Percentiles rank a stretch among this genome's conserved stretches.
Conservation (phyloP, 2,888 invertebrate genomes). For the Ophioninae sp. region DNA sequence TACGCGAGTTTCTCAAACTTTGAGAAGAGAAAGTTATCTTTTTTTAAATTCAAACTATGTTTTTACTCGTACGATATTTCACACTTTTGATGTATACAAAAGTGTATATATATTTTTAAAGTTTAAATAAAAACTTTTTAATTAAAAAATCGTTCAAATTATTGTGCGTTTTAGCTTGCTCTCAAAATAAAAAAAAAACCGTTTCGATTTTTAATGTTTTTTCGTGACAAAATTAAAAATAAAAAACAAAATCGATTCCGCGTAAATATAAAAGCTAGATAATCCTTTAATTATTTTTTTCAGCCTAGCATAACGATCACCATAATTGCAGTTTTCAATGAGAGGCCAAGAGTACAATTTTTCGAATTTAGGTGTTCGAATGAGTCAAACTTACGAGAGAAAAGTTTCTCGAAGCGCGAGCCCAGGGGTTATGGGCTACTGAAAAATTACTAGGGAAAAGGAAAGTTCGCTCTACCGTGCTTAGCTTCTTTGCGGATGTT, state of each 20-base stretch:
- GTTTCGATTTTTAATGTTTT: not conserved
- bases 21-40: too few species aligned
- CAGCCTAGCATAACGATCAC: not conserved
- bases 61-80: too few species aligned
- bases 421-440: conserved; percentile 10
- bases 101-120: too few species aligned
- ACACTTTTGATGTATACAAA: too few species aligned
- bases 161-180: too few species aligned
- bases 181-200: not conserved
- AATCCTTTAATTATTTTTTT: not conserved
- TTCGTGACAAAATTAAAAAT: not conserved
- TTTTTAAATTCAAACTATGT: too few species aligned
- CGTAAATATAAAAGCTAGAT: not conserved
- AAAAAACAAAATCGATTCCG: not conserved
- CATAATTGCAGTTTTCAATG: not conserved
- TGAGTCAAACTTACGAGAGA: not conserved
- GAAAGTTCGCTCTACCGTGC: conserved; percentile 7
- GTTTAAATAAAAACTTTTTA: too few species aligned
- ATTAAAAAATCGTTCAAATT: too few species aligned
- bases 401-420: not conserved
- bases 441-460: conserved; percentile 45
- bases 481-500: conserved; percentile 6
- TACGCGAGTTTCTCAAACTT: too few species aligned
- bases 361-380: not conserved
- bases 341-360: not conserved